A percentile compares a stretch with the other conserved stretches of the same genome.
phyloP scores from a whole-genome alignment of 2,113 vertebrate genomes.

The Pongo abelii region DNA sequence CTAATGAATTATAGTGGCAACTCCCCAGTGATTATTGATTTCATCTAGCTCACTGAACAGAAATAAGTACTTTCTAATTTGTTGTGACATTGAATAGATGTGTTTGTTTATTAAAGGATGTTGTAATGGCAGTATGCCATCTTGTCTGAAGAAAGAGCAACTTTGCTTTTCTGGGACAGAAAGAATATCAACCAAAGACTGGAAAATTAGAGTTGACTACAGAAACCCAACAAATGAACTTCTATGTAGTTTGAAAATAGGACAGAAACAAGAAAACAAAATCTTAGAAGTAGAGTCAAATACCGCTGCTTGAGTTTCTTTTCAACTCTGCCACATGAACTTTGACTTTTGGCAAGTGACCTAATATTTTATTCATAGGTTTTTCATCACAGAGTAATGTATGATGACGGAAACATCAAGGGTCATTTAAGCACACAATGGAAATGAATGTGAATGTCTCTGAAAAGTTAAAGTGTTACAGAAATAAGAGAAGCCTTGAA shows the following conservation, averaged over 20 bases:
- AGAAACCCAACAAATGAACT: neutral
- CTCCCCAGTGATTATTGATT: slow-evolving; percentile 76
- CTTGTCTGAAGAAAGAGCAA: slow-evolving; percentile 14
- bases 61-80: slow-evolving; percentile 80
- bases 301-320: neutral
- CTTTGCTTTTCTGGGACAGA: neutral
- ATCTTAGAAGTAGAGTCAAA: neutral
- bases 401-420: neutral
- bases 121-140: slow-evolving; percentile 35
- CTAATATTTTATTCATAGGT: neutral
- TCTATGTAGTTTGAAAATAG: neutral
- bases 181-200: neutral
- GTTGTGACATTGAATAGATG: slow-evolving; percentile 74
- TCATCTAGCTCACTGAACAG: slow-evolving; percentile 74
- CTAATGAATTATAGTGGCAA: slow-evolving; percentile 66
- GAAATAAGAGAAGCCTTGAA: neutral
- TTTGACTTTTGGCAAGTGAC: neutral
- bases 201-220: neutral
- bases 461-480: neutral
- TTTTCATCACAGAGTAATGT: neutral
- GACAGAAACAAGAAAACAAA: neutral
- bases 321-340: neutral
- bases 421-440: neutral
- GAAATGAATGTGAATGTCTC: neutral
- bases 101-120: slow-evolving; percentile 79